phyloP scores from a whole-genome alignment of 2,113 vertebrate genomes.

The Tauraco erythrolophus region DNA sequence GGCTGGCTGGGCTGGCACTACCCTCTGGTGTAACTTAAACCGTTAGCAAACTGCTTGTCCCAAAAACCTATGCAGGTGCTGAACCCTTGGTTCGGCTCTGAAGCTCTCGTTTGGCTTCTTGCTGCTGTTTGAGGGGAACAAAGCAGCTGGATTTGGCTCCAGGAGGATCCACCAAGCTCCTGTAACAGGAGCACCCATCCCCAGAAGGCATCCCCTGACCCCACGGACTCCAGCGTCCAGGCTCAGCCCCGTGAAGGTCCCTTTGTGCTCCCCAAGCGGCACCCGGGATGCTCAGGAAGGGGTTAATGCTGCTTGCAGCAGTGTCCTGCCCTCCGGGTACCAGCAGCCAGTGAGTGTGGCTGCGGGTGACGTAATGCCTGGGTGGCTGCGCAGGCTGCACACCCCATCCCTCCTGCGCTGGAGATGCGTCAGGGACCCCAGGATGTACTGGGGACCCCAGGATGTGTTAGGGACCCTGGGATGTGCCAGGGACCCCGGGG shows the following conservation, averaged over 20 bases:
- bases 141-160: not conserved
- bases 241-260: not conserved
- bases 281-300: not conserved
- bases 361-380: conserved; percentile 38
- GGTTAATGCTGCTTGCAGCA: conserved; percentile 54
- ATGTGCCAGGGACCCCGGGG: not conserved
- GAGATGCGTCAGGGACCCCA: not conserved
- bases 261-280: not conserved
- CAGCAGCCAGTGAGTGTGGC: conserved; percentile 53
- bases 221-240: fast-evolving
- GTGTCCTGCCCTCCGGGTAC: conserved; percentile 42
- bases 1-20: not conserved
- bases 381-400: not conserved
- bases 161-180: not conserved
- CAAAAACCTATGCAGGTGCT: not conserved
- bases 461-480: fast-evolving
- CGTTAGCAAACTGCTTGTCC: not conserved
- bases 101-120: not conserved
- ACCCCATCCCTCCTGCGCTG: not conserved
- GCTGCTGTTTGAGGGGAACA: not conserved
- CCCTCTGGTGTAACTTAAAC: not conserved
- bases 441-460: not conserved
- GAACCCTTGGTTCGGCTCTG: not conserved
- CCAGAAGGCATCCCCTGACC: not conserved
- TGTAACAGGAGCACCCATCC: fast-evolving